Conservation (phyloP, 2,797 vertebrate genomes). For the Phoebastria nigripes region DNA sequence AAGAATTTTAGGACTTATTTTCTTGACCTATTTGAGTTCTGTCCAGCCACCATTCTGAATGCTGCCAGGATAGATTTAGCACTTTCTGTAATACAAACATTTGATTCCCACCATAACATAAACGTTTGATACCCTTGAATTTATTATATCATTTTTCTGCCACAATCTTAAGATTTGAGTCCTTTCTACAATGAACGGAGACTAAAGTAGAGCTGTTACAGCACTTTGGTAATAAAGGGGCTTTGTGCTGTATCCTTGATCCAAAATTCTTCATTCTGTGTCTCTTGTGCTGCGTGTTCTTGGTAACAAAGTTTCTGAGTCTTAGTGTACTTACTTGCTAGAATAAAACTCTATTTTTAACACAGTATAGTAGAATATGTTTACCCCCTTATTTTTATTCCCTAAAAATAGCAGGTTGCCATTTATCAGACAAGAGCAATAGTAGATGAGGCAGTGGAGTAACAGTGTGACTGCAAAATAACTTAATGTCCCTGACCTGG, state of each 20-base stretch:
- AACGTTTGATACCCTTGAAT: not conserved
- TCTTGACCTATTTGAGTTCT: not conserved
- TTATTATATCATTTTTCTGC: not conserved
- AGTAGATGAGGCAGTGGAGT: not conserved
- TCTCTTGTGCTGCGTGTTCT: not conserved
- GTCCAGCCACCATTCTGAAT: not conserved
- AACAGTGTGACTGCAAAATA: not conserved
- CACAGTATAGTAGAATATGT: not conserved
- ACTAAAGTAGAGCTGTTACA: not conserved
- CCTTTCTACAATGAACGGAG: not conserved
- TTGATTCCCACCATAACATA: not conserved
- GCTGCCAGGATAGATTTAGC: not conserved
- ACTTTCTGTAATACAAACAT: not conserved
- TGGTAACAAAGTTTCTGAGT: not conserved
- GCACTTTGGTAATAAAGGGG: not conserved
- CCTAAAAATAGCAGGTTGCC: not conserved
- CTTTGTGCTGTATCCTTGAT: not conserved
- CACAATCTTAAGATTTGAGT: not conserved
- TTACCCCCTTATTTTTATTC: not conserved
- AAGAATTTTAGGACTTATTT: not conserved
- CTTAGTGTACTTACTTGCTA: not conserved
- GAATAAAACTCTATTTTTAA: not conserved
- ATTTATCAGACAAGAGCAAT: not conserved
- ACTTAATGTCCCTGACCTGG: constrained; percentile 8
- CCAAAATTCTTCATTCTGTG: not conserved